Base-by-base conservation (phyloP, 2,888 invertebrate species). In the Stenotaenia linearis region DNA sequence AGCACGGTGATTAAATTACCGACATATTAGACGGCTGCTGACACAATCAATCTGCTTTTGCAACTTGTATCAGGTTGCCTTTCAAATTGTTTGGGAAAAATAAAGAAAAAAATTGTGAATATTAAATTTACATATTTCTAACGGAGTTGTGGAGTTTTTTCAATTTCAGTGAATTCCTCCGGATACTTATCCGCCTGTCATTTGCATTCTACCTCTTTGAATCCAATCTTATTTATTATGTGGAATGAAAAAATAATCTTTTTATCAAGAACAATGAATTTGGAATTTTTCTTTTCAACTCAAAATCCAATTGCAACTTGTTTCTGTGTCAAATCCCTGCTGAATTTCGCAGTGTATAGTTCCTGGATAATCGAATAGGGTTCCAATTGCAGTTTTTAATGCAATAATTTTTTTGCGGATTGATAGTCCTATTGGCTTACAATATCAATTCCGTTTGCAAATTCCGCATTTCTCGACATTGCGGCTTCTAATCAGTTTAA, bases 1-100 rank as follows among this genome's bases (percentile, higher is more conserved):
- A 56, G 21, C 69, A 69, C 28, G 69, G 28, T 69, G 69, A 69
- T 69, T 69, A 69, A 69, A 69, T 69, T 69, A 69, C 69, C 69
- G 69, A 56, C 45, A 15, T 45, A 45, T 45, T 45, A 45, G 7
- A 45, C 45, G 45, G n/a, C 12, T 45, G 45, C 45, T 45, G 45
- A 45, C 69, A 69, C 10, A 69, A 69, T 69, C 69, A 69, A 69
- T 69, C 69, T 45, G 32, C 9, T 50, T 18, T 5, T 28, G 15
- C 28, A 28, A 69, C 45, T n/a, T 56, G 56, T 56, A 18, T 56
- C 56, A n/a, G 56, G 5, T 56, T 18, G n/a, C 7, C 15, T 56
- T 40, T 40, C 40, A 12, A 0, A 10, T 15, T 40, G 12, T 12
- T 40, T 12, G n/a, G 32, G 9, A 32, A 32, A 32, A 32, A 32